Base-by-base conservation (phyloP, 2,797 vertebrate genomes). In the Sphenopsis melanotis region DNA sequence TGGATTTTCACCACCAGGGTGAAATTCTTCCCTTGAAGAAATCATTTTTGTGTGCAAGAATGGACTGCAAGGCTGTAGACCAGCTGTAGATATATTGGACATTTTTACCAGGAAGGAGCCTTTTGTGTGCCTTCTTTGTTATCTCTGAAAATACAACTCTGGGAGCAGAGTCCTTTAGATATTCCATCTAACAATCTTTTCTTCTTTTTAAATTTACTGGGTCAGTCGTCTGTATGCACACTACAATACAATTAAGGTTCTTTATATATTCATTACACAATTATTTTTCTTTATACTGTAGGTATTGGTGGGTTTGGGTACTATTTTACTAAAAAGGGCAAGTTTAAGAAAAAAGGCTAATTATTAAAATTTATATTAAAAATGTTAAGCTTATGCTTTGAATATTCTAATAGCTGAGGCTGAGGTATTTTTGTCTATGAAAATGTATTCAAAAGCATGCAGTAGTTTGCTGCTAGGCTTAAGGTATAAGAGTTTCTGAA, bases 371-470 rank as follows among this genome's bases (percentile, higher is more conserved):
- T 81, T 84, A 29, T 83, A 86, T 87, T 88, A 29, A 70, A 87
- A 82, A 64, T 90, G 52, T 84, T 85, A 80, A 94, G 92, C 42
- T 79, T 85, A 44, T 53, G 21, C 42, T 90, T 56, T 90, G 92
- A 80, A 95, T 95, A 88, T 94, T 93, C 57, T 85, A 83, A 90
- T 84, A 85, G 20, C 57, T 53, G 29, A 88, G 30, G 37, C 41
- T 87, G 80, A 91, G 77, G 14, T 82, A 70, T 82, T 95, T 94
- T 95, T 90, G 53, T 79, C 61, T 83, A 23, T 79, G 80, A 68
- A 95, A 97, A 96, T 96, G 14, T 96, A 97, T 97, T 96, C 94
- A 84, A 83, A 94, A 87, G 53, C 95, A 95, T 96, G 95, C 59
- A 88, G 47, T 14, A 26, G 18, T 95, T 77, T 93, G 57, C 86